phyloP scores from a whole-genome alignment of 2,888 invertebrate species.

The Sesamia inferens region DNA sequence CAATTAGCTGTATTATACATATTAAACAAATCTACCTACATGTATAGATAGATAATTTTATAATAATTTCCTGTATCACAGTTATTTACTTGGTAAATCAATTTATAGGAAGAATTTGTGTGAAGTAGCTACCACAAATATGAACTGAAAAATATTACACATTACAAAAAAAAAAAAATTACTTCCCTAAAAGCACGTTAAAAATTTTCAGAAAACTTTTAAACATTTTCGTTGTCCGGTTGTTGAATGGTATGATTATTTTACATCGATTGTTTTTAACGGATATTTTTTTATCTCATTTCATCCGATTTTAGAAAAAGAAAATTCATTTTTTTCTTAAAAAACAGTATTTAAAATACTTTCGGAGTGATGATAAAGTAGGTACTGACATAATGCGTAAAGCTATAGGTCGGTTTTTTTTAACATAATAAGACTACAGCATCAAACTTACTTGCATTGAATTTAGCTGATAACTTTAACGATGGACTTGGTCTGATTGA shows the following conservation, averaged over 20 bases:
- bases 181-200: neutral
- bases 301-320: neutral
- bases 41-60: no score
- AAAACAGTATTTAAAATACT: neutral
- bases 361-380: constrained; percentile 2
- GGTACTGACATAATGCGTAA: neutral
- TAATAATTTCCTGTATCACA: neutral
- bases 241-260: neutral
- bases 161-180: neutral
- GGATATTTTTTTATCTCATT: constrained; percentile 4
- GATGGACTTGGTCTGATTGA: constrained; percentile 36
- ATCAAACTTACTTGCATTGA: constrained; percentile 21
- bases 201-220: neutral
- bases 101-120: neutral
- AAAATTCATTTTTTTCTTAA: neutral
- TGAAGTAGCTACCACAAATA: neutral
- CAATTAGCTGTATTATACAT: neutral
- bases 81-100: neutral
- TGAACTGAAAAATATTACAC: neutral
- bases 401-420: constrained; percentile 4
- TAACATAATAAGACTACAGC: neutral
- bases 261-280: neutral
- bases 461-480: constrained; percentile 46
- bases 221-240: no score
- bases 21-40: neutral